Evolutionary conservation across 2,888 invertebrate genomes (phyloP).

Genomic region (Diachrysia chrysitis): DNA sequence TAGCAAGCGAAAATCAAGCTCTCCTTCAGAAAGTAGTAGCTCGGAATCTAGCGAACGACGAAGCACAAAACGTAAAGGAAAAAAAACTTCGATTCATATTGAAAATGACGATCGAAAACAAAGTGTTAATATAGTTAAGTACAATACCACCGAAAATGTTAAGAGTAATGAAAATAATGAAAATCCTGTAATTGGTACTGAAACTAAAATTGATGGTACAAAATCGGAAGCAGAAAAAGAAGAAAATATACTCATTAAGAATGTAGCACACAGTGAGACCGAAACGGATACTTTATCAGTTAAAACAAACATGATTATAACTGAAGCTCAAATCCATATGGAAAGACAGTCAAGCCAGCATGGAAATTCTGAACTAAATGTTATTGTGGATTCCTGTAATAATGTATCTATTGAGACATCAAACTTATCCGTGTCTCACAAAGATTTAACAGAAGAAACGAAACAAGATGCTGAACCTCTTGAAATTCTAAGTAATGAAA

Average conservation of each 20-base stretch:
- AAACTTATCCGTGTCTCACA: conserved; percentile 79
- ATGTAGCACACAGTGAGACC: conserved; percentile 80
- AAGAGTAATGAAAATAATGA: conserved; percentile 66
- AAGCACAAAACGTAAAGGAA: conserved; percentile 81
- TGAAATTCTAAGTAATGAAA: conserved; percentile 41
- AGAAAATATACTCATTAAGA: conserved; percentile 69
- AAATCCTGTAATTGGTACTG: conserved; percentile 45
- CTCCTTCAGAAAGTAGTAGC: conserved; percentile 82
- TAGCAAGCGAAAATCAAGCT: conserved; percentile 79
- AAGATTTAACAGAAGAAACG: conserved; percentile 69
- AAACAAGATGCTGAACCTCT: conserved; percentile 59
- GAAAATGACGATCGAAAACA: conserved; percentile 83
- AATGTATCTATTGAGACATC: conserved; percentile 84
- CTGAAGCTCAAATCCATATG: conserved; percentile 88
- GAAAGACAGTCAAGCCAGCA: conserved; percentile 82
- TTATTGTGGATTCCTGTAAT: conserved; percentile 82
- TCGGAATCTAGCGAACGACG: conserved; percentile 83
- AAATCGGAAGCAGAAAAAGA: conserved; percentile 71
- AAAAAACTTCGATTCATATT: conserved; percentile 85
- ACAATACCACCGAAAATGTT: conserved; percentile 70
- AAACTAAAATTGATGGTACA: conserved; percentile 58
- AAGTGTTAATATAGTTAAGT: conserved; percentile 85
- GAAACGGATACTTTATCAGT: conserved; percentile 85
- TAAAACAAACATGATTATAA: conserved; percentile 85
- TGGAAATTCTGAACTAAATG: conserved; percentile 82